Conservation (phyloP, 1,140 invertebrate genomes). For the Phocides pigmalion region DNA sequence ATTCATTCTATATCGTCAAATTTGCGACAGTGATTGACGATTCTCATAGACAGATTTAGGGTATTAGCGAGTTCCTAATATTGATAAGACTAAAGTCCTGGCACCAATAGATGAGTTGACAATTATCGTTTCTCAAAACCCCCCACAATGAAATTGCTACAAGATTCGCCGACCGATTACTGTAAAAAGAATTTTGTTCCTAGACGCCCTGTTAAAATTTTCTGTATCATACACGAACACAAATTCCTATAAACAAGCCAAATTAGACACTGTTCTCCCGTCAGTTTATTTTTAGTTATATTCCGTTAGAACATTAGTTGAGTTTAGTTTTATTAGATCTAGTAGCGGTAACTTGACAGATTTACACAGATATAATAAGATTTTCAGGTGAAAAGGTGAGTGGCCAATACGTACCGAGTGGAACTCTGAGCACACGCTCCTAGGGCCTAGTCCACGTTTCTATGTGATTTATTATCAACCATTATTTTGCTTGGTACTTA, state of each 20-base stretch:
- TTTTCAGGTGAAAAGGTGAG: slow-evolving; percentile 68
- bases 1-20: slow-evolving; percentile 25
- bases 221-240: slow-evolving; percentile 68
- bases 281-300: slow-evolving; percentile 23
- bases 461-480: slow-evolving; percentile 61
- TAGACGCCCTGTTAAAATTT: slow-evolving; percentile 39
- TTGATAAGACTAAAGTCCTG: slow-evolving; percentile 14
- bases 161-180: slow-evolving; percentile 34
- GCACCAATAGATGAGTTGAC: slow-evolving; percentile 25
- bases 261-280: slow-evolving; percentile 37
- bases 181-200: slow-evolving; percentile 29
- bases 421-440: slow-evolving; percentile 31
- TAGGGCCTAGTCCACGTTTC: slow-evolving; percentile 62
- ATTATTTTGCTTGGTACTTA: slow-evolving; percentile 85
- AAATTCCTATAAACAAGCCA: slow-evolving; percentile 78
- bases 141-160: slow-evolving; percentile 33
- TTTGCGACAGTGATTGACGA: slow-evolving; percentile 9
- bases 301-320: slow-evolving; percentile 25
- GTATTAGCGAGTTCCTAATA: slow-evolving; percentile 12
- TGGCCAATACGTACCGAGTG: slow-evolving; percentile 37
- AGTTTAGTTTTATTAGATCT: slow-evolving; percentile 32
- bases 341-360: slow-evolving; percentile 34
- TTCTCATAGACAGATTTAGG: slow-evolving; percentile 9
- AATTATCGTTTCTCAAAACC: slow-evolving; percentile 11
- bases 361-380: slow-evolving; percentile 38